These are phyloP conservation scores for Grus americana DNA, from an alignment of 2,113 vertebrate species.

Conservation along the genomic window DNA sequence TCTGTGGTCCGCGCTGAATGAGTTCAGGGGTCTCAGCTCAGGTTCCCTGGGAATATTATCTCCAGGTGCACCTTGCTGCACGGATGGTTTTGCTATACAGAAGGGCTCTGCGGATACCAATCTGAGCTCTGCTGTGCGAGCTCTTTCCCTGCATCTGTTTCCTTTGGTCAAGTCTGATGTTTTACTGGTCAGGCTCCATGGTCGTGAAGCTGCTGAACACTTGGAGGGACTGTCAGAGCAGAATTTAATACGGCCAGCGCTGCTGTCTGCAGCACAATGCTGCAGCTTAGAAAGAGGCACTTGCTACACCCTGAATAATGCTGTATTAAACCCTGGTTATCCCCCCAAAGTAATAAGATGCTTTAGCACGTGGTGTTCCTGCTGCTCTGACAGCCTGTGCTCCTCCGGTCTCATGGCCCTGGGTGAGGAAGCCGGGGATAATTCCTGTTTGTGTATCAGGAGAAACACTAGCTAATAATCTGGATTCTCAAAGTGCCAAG, in stretches of 20 bases:
- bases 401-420: fast-evolving
- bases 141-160: background rate
- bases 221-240: background rate
- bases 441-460: background rate
- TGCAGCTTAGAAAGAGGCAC: background rate
- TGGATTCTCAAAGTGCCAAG: background rate
- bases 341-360: background rate
- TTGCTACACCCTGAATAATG: background rate
- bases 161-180: background rate
- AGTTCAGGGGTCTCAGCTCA: background rate
- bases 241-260: background rate
- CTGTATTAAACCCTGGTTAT: background rate
- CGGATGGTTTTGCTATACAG: background rate
- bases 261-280: background rate
- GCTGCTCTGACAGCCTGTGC: background rate
- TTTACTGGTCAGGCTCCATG: background rate
- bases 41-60: background rate
- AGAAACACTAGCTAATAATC: background rate
- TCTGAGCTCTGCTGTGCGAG: fast-evolving
- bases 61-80: background rate
- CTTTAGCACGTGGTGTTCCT: background rate
- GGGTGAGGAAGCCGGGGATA: fast-evolving
- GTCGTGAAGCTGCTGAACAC: background rate
- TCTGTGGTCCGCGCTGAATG: fast-evolving
- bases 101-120: background rate